Evolutionary conservation across 1,140 invertebrate species (phyloP).

Genomic region (Drosophila triauraria): DNA sequence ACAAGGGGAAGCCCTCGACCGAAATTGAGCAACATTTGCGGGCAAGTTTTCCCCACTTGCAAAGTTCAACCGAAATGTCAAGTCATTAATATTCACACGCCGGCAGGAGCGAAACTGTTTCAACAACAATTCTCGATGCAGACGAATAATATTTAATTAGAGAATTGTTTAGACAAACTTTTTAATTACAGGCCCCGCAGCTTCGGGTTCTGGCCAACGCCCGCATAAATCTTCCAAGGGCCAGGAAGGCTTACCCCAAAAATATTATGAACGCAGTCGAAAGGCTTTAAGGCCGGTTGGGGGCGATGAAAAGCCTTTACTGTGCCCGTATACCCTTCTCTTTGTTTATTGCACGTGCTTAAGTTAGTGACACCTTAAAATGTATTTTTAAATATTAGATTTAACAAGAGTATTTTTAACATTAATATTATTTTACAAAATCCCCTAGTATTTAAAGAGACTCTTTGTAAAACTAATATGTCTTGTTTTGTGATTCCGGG

Average conservation of each 20-base stretch:
- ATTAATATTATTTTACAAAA: not conserved
- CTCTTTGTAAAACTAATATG: slow-evolving; percentile 8
- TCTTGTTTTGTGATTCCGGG: slow-evolving; percentile 8
- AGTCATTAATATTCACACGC: slow-evolving; percentile 78
- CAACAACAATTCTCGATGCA: slow-evolving; percentile 42
- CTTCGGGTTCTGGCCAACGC: slow-evolving; percentile 11
- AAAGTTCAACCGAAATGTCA: slow-evolving; percentile 63
- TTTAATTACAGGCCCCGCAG: slow-evolving; percentile 67
- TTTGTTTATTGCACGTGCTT: no score
- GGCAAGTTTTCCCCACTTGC: slow-evolving; percentile 41
- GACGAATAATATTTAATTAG: slow-evolving; percentile 80
- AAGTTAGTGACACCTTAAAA: not conserved
- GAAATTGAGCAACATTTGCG: slow-evolving; percentile 79
- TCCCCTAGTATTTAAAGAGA: not conserved
- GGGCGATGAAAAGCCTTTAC: not conserved
- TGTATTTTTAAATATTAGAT: not conserved
- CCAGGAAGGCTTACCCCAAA: slow-evolving; percentile 24
- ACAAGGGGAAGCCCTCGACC: slow-evolving; percentile 34
- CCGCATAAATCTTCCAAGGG: slow-evolving; percentile 66
- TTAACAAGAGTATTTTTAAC: not conserved
- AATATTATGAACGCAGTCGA: slow-evolving; percentile 27
- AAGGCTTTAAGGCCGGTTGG: slow-evolving; percentile 34
- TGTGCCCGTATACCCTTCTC: not conserved
- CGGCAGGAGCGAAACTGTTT: slow-evolving; percentile 34
- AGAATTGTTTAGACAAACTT: slow-evolving; percentile 82